Conservation (phyloP, 64 coral and sea anemone genomes). For the Dendrophyllia cribrosa region DNA sequence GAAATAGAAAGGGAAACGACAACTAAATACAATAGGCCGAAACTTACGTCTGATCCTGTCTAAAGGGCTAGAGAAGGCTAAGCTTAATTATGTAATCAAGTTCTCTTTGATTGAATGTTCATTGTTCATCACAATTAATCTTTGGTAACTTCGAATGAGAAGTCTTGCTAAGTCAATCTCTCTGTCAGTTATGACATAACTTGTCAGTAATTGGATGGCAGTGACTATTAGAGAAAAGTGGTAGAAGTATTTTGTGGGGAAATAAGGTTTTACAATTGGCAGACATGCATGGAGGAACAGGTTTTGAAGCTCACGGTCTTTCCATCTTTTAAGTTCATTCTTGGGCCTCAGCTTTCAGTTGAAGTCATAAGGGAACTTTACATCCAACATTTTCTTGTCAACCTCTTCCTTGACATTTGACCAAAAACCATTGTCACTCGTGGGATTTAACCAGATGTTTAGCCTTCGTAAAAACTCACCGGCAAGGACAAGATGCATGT, state of each 20-base stretch:
- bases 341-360: not conserved
- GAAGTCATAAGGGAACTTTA: slow-evolving; percentile 22
- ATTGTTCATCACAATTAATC: too few relatives aligned
- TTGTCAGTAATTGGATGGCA: slow-evolving; percentile 22
- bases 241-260: slow-evolving; percentile 12
- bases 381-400: not conserved
- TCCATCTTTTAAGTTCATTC: slow-evolving; percentile 23
- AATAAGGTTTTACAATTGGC: slow-evolving; percentile 11
- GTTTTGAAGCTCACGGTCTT: slow-evolving; percentile 17
- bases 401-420: not conserved
- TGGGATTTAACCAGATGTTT: not conserved
- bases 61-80: too few relatives aligned
- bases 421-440: not conserved
- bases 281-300: too few relatives aligned
- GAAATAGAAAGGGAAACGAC: too few relatives aligned
- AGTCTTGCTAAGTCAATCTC: not conserved
- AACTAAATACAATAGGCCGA: too few relatives aligned
- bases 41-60: too few relatives aligned
- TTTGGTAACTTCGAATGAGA: slow-evolving; percentile 3
- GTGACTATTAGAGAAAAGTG: slow-evolving; percentile 15
- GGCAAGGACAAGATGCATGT: slow-evolving; percentile 9
- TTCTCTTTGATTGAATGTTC: too few relatives aligned
- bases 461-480: slow-evolving; percentile 7
- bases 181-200: slow-evolving; percentile 1
- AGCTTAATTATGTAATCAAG: too few relatives aligned